These are phyloP conservation scores for Eupristina koningsbergeri DNA, from an alignment of 1,140 invertebrate genomes.

Conservation along the genomic window DNA sequence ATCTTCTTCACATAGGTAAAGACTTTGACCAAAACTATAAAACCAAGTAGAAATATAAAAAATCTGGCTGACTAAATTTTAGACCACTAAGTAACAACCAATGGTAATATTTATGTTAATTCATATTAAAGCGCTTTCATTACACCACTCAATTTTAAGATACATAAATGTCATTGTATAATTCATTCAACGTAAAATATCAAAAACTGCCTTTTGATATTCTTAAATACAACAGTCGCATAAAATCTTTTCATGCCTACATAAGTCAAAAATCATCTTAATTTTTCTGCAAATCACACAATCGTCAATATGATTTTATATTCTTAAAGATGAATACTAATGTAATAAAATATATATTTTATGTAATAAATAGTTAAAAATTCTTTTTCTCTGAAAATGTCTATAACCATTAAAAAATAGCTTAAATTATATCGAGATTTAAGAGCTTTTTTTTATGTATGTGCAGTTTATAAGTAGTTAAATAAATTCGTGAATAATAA, in stretches of 20 bases:
- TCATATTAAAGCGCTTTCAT: neutral
- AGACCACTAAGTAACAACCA: neutral
- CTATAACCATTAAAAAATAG: neutral
- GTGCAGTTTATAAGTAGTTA: too few species aligned
- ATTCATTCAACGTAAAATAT: neutral
- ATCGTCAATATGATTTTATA: neutral
- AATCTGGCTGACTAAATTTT: neutral
- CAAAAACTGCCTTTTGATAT: neutral
- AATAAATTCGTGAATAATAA: too few species aligned
- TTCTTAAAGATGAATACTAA: neutral
- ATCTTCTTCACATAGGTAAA: neutral
- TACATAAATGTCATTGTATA: neutral
- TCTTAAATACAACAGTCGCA: neutral
- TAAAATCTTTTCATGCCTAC: neutral
- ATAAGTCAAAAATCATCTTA: neutral
- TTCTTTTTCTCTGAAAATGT: too few species aligned
- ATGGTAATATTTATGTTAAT: neutral
- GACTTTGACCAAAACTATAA: neutral
- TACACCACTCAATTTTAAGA: neutral
- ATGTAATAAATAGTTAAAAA: neutral
- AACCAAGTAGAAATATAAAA: neutral
- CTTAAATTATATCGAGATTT: too few species aligned
- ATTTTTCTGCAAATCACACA: neutral
- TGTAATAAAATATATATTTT: neutral
- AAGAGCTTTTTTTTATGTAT: too few species aligned